Percentiles rank a stretch among this genome's conserved stretches.
These are phyloP conservation scores for Lepilemur septentrionalis DNA, from an alignment of 2,797 vertebrate species.

Conservation along the genomic window DNA sequence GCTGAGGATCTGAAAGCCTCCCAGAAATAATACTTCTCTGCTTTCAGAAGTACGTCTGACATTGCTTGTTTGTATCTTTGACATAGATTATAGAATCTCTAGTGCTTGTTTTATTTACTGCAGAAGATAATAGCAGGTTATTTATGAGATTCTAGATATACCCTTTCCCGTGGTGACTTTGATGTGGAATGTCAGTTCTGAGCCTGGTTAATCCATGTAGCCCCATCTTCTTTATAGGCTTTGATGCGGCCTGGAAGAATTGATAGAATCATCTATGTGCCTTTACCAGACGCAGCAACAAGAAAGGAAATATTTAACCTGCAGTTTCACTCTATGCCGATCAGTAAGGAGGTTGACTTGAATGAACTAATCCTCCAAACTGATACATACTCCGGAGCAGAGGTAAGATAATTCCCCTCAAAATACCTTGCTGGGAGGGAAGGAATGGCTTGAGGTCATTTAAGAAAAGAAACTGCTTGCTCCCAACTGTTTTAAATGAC, in stretches of 20 bases:
- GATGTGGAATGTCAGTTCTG: neutral
- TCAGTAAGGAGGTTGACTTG: constrained; percentile 87
- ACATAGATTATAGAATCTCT: neutral
- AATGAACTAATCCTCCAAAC: constrained; percentile 89
- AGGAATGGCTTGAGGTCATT: neutral
- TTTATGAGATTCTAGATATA: neutral
- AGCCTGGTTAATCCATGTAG: neutral
- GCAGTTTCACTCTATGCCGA: constrained; percentile 91
- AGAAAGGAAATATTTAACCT: constrained; percentile 92
- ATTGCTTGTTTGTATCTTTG: constrained; percentile 14
- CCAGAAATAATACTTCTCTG: neutral
- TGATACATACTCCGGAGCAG: constrained; percentile 95
- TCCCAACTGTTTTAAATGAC: neutral
- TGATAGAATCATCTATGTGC: constrained; percentile 95
- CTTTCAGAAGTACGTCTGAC: neutral
- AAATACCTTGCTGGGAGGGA: neutral
- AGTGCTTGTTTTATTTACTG: neutral
- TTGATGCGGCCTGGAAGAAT: constrained; percentile 96
- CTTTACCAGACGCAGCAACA: constrained; percentile 92
- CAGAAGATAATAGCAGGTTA: neutral
- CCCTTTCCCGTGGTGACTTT: neutral
- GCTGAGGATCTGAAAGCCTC: neutral
- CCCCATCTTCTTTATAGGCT: constrained; percentile 85
- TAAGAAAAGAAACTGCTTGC: neutral
- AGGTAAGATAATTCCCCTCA: constrained; percentile 87